Evolutionary conservation across 2,888 invertebrate species (phyloP).

Genomic region (Unio delphinus): DNA sequence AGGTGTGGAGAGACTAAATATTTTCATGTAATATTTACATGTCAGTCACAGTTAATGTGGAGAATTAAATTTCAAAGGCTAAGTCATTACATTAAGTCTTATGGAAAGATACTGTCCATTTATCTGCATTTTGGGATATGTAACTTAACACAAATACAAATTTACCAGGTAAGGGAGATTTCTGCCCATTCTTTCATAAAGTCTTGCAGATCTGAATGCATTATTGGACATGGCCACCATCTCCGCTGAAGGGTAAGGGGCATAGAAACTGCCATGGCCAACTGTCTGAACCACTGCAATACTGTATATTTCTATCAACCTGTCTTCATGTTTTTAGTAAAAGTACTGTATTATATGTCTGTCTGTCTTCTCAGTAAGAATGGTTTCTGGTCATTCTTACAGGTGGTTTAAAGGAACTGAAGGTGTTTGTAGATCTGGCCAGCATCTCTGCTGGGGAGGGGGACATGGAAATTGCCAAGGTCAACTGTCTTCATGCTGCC

Average conservation of each 20-base stretch:
- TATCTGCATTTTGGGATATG: too few species aligned
- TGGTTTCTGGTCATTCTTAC: background rate
- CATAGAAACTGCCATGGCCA: slow-evolving; percentile 51
- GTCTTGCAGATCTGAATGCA: slow-evolving; percentile 42
- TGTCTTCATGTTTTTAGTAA: too few species aligned
- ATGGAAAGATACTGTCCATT: too few species aligned
- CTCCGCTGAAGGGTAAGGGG: slow-evolving; percentile 56
- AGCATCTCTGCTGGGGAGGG: slow-evolving; percentile 60
- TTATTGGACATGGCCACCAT: slow-evolving; percentile 61
- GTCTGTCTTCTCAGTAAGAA: too few species aligned
- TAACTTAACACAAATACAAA: too few species aligned
- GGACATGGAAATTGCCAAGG: slow-evolving; percentile 51
- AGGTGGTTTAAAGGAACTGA: slow-evolving; percentile 43
- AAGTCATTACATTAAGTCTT: too few species aligned
- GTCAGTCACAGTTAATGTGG: too few species aligned
- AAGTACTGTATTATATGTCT: too few species aligned
- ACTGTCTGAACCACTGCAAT: slow-evolving; percentile 53
- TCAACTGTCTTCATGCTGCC: slow-evolving; percentile 55
- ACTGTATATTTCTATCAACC: slow-evolving; percentile 39
- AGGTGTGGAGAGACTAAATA: too few species aligned
- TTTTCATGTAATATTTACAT: too few species aligned
- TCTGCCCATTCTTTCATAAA: slow-evolving; percentile 13
- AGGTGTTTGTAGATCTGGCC: slow-evolving; percentile 58
- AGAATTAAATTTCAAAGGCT: too few species aligned
- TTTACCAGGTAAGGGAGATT: too few species aligned